Evolutionary conservation across 2,797 vertebrate species (phyloP), one percentile per base, ranked within the genome.

Genomic region (Thripadectes ignobilis): DNA sequence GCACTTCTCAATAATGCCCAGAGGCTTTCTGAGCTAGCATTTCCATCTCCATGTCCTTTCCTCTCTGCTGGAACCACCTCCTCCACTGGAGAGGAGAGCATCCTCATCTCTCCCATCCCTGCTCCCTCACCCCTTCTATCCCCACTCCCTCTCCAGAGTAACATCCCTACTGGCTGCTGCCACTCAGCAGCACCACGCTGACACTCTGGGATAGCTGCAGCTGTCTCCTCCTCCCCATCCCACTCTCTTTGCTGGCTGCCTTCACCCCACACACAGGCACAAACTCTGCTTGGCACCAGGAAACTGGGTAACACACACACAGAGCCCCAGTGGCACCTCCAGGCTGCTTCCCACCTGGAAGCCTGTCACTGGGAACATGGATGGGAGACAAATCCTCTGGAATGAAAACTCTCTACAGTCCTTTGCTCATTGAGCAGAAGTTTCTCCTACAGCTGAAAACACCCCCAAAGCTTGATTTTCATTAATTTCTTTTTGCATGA

Each of bases 61-160:
- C 9, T 52, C 61, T 45, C 52, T 59, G 78, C 52, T 87, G 71
- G 51, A 89, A n/a, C 15, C 69, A 52, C 3, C 7, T 63, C 43
- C 15, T 65, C 30, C 36, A 23, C 48, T 34, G 36, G 34, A 38
- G 27, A 55, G 36, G 7, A 49, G 3, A 62, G n/a, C 18, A 23
- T 12, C 36, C 38, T 91, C 34, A 76, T 62, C 14, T 32, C 49
- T 88, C 45, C 54, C 32, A 55, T 5, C 6, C 19, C 18, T 6
- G 0, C 26, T 67, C 29, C 61, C 62, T 61, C 71, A n/a, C 4
- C 21, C 32, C 54, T 62, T 1, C 0, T 1, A 21, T 7, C 24
- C 41, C 4, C 0, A 11, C 32, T 76, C 45, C 36, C 55, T 18
- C 32, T 39, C 38, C 57, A 71, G 30, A 68, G 9, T 38, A 41